phyloP scores from a whole-genome alignment of 2,888 invertebrate genomes.

The Calameuta pallipes region DNA sequence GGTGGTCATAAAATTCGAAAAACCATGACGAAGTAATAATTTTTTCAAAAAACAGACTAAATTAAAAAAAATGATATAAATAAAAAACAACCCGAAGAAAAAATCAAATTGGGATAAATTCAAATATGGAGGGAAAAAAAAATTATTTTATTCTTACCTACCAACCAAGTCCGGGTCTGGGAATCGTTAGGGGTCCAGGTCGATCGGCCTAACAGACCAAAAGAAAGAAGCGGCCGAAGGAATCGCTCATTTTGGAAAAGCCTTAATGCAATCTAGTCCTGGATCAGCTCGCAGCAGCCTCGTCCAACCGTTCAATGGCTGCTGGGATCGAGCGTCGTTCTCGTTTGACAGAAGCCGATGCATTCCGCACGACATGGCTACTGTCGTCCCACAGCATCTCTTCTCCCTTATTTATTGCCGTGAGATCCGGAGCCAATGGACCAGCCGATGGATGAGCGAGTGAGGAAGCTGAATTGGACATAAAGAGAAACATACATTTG shows the following conservation, averaged over 20 bases:
- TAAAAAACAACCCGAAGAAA: too few relatives aligned
- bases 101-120: too few relatives aligned
- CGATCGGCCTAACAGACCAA: background rate
- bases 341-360: constrained; percentile 63
- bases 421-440: constrained; percentile 47
- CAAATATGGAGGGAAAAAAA: background rate
- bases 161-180: constrained; percentile 42
- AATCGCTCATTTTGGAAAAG: constrained; percentile 61
- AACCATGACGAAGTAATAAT: background rate
- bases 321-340: constrained; percentile 27
- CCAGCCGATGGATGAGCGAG: constrained; percentile 31
- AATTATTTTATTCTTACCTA: background rate
- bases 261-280: constrained; percentile 59
- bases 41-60: background rate
- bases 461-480: constrained; percentile 16
- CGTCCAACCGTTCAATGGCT: constrained; percentile 35
- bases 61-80: background rate
- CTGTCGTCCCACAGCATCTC: constrained; percentile 52
- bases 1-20: background rate
- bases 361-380: constrained; percentile 60
- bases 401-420: constrained; percentile 61
- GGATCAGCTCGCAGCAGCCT: constrained; percentile 44
- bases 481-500: constrained; percentile 42
- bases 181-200: constrained; percentile 44
- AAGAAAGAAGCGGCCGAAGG: constrained; percentile 15